These are phyloP conservation scores for Ochropleura leucogaster DNA, from an alignment of 2,888 invertebrate genomes.

Conservation along the genomic window DNA sequence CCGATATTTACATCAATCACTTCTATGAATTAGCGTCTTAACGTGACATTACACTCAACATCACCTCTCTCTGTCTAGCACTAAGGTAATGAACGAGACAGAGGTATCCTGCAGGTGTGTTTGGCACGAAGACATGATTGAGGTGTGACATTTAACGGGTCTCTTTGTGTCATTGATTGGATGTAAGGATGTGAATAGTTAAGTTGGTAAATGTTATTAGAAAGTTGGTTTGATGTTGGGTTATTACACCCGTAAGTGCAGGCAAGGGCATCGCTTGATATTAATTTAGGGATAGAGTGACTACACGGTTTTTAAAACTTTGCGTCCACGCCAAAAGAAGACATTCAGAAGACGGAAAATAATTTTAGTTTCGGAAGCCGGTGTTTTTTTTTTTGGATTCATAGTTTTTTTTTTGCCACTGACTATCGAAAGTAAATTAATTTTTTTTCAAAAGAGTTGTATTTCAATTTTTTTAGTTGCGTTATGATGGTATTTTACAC, in stretches of 20 bases:
- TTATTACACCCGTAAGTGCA: not conserved
- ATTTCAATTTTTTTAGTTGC: too few relatives aligned
- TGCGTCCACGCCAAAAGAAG: too few relatives aligned
- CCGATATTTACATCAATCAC: constrained; percentile 67
- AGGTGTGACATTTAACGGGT: constrained; percentile 82
- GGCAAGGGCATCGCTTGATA: not conserved
- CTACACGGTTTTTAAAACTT: too few relatives aligned
- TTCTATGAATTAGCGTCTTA: constrained; percentile 81
- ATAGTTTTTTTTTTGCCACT: too few relatives aligned
- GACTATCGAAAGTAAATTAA: too few relatives aligned
- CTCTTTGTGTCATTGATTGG: constrained; percentile 67
- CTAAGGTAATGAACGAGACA: constrained; percentile 64
- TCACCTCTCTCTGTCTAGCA: constrained; percentile 67
- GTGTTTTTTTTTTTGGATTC: too few relatives aligned
- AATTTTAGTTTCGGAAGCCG: too few relatives aligned
- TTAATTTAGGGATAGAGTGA: too few relatives aligned
- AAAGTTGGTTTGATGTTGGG: constrained; percentile 41
- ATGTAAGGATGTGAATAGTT: constrained; percentile 53
- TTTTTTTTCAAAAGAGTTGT: too few relatives aligned
- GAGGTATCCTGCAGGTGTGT: constrained; percentile 74
- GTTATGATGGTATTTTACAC: too few relatives aligned
- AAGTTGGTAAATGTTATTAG: constrained; percentile 45
- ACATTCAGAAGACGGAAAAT: too few relatives aligned
- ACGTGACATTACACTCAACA: constrained; percentile 62
- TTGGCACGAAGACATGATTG: constrained; percentile 73